phyloP scores from a whole-genome alignment of 2,888 invertebrate species.

The Orthosia gracilis region DNA sequence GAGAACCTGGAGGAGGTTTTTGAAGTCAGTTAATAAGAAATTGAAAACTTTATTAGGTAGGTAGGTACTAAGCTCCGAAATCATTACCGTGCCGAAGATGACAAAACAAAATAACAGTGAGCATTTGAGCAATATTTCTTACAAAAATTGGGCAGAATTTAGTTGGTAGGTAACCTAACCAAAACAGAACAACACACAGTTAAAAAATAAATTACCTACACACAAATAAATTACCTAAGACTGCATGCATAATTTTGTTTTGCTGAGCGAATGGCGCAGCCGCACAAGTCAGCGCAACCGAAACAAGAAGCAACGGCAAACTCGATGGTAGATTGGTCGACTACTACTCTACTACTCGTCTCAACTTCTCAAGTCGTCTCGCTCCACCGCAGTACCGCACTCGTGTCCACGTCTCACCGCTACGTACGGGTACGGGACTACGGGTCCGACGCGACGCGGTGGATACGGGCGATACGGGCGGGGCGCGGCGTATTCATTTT shows the following conservation, averaged over 20 bases:
- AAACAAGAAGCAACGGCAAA: constrained; percentile 37
- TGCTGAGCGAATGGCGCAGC: constrained; percentile 53
- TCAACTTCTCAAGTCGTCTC: not conserved
- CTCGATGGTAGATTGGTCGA: constrained; percentile 12
- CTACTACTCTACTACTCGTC: too few relatives aligned
- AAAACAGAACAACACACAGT: constrained; percentile 4
- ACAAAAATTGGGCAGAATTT: too few relatives aligned
- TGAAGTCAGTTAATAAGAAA: too few relatives aligned
- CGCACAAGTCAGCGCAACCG: constrained; percentile 34
- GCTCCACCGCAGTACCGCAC: too few relatives aligned
- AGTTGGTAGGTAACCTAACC: not conserved
- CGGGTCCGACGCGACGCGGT: not conserved
- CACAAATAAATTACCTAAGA: constrained; percentile 21
- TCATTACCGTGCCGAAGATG: too few relatives aligned
- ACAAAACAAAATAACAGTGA: too few relatives aligned
- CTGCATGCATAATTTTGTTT: constrained; percentile 58
- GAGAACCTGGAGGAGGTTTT: too few relatives aligned
- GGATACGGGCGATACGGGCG: not conserved
- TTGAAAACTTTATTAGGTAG: too few relatives aligned
- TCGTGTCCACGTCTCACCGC: constrained; percentile 35
- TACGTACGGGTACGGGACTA: too few relatives aligned
- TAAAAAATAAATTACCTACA: constrained; percentile 13
- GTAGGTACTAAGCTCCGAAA: too few relatives aligned
- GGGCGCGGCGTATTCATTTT: not conserved
- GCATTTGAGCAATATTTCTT: too few relatives aligned